Base-by-base conservation (phyloP, 92 coral and sea anemone species). In the Siderastrea radians region DNA sequence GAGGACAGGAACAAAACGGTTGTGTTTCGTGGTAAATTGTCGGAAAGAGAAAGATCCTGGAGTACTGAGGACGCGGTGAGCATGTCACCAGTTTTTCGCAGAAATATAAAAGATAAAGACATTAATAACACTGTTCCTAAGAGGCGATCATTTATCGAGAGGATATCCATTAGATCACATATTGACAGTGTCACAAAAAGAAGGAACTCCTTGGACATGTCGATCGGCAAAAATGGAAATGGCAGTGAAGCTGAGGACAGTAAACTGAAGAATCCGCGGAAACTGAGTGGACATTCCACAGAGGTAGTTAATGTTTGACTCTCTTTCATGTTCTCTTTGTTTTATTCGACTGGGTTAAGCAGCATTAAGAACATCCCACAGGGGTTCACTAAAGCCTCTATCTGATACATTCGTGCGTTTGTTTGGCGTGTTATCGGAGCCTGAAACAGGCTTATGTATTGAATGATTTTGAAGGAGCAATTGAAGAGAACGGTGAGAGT, bases 91-190 rank as follows among this genome's bases (percentile, higher is more conserved):
- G 89, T 85, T 65, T 53, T 79, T 49, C 95, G 98, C 62, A 82
- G 96, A 49, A 69, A 89, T n/a, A 46, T 71, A 1, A 89, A 53
- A 50, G 96, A 91, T 53, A 87, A 84, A 46, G 90, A 82, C 84
- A 26, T 78, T 1, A 47, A 47, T 69, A 88, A 92, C 85, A 86
- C 73, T 11, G 87, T 82, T 46, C 88, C 92, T 13, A 82, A 91
- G 10, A 80, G 98, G 82, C 89, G 94, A 59, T 95, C 98, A 47
- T 75, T 93, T 12, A 95, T 95, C 12, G 98, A 95, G 64, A 86
- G 93, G 72, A 85, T 95, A 55, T 91, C 98, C 19, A 90, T 87
- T 72, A 91, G 86, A 83, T 82, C 94, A 26, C 92, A 91, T 71
- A 71, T 92, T 72, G 96, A 93, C 38, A 85, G 66, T 74, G 49